phyloP scores from a whole-genome alignment of 2,797 vertebrate genomes.

The Xiphorhynchus erythropygius region DNA sequence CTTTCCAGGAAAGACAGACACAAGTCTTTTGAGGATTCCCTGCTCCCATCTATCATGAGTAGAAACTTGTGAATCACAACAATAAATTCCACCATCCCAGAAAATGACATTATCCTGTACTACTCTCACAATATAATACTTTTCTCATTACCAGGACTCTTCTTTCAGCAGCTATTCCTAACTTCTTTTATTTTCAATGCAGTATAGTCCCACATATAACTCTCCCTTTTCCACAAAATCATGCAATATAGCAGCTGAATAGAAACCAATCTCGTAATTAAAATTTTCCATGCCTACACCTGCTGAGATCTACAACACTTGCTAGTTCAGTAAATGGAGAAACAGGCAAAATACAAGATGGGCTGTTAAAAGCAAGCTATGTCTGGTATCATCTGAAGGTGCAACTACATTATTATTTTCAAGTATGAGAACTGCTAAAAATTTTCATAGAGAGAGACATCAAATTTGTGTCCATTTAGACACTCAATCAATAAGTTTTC shows the following conservation, averaged over 20 bases:
- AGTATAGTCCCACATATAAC: not conserved
- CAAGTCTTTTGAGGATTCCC: conserved; percentile 9
- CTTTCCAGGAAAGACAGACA: not conserved
- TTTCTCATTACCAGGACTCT: conserved; percentile 26
- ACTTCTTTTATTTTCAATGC: not conserved
- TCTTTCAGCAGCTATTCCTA: conserved; percentile 17
- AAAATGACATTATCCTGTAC: conserved; percentile 5
- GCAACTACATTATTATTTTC: not conserved
- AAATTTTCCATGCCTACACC: not conserved
- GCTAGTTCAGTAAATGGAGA: not conserved
- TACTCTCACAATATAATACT: conserved; percentile 51
- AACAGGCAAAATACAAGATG: not conserved
- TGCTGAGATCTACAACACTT: not conserved
- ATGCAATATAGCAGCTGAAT: not conserved
- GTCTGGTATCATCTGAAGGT: not conserved
- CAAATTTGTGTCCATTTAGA: not conserved
- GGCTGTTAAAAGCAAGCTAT: not conserved
- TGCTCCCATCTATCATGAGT: not conserved
- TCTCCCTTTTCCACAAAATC: not conserved
- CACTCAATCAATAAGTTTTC: not conserved
- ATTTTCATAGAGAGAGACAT: not conserved
- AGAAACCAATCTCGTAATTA: not conserved
- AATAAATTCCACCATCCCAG: not conserved
- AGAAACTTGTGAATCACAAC: not conserved
- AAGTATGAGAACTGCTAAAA: not conserved